Evolutionary conservation across 2,888 invertebrate species (phyloP).

Genomic region (Eupithecia vulgata): DNA sequence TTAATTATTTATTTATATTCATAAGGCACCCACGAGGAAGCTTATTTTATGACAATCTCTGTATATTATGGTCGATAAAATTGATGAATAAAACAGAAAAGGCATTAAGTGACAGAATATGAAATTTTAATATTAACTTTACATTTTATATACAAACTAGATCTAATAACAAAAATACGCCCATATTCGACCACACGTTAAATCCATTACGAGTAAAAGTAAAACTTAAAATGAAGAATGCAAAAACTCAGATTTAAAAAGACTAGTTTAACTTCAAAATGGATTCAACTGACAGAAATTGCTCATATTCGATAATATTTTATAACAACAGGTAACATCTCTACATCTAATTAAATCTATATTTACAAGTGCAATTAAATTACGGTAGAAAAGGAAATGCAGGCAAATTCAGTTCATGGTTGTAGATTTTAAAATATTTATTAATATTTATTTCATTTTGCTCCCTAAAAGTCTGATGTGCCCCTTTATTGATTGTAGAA

Average conservation of each 20-base stretch:
- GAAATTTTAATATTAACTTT: constrained; percentile 16
- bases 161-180: constrained; percentile 32
- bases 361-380: constrained; percentile 62
- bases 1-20: constrained; percentile 53
- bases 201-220: constrained; percentile 63
- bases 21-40: constrained; percentile 75
- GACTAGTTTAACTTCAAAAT: constrained; percentile 70
- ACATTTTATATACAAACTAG: constrained; percentile 30
- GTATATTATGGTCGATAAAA: constrained; percentile 40
- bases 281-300: constrained; percentile 66
- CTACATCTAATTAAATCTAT: constrained; percentile 56
- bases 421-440: constrained; percentile 9
- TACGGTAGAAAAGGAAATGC: constrained; percentile 55
- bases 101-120: constrained; percentile 13
- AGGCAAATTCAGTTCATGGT: constrained; percentile 52
- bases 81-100: constrained; percentile 11
- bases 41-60: constrained; percentile 45
- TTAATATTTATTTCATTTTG: constrained; percentile 9
- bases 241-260: constrained; percentile 70
- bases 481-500: not conserved
- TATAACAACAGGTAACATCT: constrained; percentile 72
- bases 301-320: constrained; percentile 47
- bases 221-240: constrained; percentile 42
- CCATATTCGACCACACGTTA: constrained; percentile 60
- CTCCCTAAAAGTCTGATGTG: not conserved